These are phyloP conservation scores for Thunnus albacares DNA, from an alignment of 2,797 vertebrate genomes.

Conservation along the genomic window DNA sequence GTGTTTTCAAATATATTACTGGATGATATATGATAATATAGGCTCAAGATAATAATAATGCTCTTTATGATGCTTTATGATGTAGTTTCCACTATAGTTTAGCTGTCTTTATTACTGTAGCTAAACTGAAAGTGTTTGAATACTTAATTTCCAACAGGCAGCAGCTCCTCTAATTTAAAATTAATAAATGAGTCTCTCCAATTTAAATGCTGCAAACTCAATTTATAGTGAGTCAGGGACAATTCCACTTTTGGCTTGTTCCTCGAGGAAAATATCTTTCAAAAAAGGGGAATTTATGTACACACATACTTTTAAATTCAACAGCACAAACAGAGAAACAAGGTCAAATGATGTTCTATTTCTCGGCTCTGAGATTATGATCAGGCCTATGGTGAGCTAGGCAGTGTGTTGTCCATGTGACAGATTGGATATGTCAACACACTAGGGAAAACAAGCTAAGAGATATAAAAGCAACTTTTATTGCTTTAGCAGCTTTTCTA, in stretches of 20 bases:
- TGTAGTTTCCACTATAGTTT: neutral
- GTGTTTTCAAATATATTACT: neutral
- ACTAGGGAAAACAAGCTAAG: conserved; percentile 30
- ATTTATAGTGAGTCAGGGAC: neutral
- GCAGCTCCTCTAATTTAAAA: neutral
- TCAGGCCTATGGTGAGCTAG: conserved; percentile 22
- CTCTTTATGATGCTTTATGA: neutral
- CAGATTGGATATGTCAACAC: conserved; percentile 47
- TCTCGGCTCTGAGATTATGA: conserved; percentile 53
- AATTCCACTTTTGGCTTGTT: neutral
- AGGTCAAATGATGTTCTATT: conserved; percentile 59
- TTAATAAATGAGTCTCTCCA: neutral
- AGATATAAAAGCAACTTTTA: conserved; percentile 1
- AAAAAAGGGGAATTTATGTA: neutral
- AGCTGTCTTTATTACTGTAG: neutral
- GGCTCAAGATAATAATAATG: neutral
- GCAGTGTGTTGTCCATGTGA: conserved; percentile 43
- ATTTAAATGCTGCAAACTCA: neutral
- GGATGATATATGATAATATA: no score
- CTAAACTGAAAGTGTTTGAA: neutral
- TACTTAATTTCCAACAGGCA: neutral
- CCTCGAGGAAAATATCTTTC: neutral
- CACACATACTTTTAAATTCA: neutral
- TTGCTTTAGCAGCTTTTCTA: no score
- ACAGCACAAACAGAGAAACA: conserved; percentile 10